Evolutionary conservation across 2,797 vertebrate species (phyloP).

Genomic region (Eospalax fontanierii): DNA sequence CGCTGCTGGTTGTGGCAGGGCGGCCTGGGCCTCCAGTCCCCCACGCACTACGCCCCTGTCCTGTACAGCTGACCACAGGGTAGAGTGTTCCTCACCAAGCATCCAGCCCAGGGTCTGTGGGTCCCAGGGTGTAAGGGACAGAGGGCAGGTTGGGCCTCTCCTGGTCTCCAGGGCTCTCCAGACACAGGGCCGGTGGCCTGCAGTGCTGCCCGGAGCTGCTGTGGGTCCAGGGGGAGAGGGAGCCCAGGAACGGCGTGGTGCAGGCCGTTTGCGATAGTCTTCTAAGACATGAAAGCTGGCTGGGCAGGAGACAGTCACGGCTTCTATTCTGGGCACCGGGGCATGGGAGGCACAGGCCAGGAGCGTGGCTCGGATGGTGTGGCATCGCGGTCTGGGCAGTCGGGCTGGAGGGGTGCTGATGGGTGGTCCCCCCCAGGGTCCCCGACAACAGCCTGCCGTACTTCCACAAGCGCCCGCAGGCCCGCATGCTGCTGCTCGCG

Average conservation of each 20-base stretch:
- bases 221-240: too few relatives aligned
- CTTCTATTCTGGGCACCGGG: too few relatives aligned
- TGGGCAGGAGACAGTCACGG: too few relatives aligned
- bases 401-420: background rate
- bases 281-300: too few relatives aligned
- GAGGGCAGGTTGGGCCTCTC: too few relatives aligned
- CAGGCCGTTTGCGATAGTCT: background rate
- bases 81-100: too few relatives aligned
- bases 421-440: conserved; percentile 88
- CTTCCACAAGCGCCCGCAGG: conserved; percentile 95
- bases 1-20: background rate
- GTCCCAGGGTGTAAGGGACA: background rate
- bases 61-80: background rate
- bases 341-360: background rate
- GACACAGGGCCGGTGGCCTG: background rate
- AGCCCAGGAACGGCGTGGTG: background rate
- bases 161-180: too few relatives aligned
- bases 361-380: background rate
- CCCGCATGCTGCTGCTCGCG: conserved; percentile 94
- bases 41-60: background rate
- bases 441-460: conserved; percentile 96
- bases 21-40: background rate
- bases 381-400: background rate
- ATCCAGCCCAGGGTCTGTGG: too few relatives aligned
- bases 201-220: background rate